Evolutionary conservation across 2,888 invertebrate species (phyloP).

Genomic region (Aphodius granarius): DNA sequence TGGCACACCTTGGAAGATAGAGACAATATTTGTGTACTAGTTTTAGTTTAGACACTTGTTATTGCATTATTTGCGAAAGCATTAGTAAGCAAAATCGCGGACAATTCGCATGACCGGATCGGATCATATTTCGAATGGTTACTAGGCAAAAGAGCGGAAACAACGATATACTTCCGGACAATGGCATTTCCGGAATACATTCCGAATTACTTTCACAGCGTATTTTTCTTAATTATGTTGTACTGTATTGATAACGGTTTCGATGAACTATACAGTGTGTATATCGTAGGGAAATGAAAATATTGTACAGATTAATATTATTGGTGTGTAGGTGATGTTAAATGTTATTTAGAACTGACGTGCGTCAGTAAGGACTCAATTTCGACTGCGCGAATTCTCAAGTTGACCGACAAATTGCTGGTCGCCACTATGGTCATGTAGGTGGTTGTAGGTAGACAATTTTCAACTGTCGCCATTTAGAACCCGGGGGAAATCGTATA

Average conservation of each 20-base stretch:
- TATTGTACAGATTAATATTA: too few species aligned
- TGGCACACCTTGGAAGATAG: not conserved
- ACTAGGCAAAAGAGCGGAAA: not conserved
- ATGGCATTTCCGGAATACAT: not conserved
- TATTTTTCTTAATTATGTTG: not conserved
- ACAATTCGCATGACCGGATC: not conserved
- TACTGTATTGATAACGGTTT: not conserved
- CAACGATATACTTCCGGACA: not conserved
- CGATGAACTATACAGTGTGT: not conserved
- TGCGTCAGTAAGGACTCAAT: too few species aligned
- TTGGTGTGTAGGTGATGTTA: too few species aligned
- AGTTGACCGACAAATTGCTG: not conserved
- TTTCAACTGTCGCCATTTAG: constrained; percentile 9
- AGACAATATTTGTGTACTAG: too few species aligned
- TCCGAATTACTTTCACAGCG: not conserved
- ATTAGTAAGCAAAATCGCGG: not conserved
- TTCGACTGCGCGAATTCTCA: too few species aligned
- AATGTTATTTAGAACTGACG: too few species aligned
- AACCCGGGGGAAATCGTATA: constrained; percentile 10
- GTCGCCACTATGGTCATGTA: not conserved
- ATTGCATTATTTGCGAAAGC: not conserved
- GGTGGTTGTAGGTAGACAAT: constrained; percentile 12
- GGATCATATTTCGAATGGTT: not conserved
- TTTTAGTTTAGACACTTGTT: not conserved
- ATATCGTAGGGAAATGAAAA: too few species aligned